Base-by-base conservation (phyloP, 1,140 invertebrate species). In the Lepeophtheirus salmonis region DNA sequence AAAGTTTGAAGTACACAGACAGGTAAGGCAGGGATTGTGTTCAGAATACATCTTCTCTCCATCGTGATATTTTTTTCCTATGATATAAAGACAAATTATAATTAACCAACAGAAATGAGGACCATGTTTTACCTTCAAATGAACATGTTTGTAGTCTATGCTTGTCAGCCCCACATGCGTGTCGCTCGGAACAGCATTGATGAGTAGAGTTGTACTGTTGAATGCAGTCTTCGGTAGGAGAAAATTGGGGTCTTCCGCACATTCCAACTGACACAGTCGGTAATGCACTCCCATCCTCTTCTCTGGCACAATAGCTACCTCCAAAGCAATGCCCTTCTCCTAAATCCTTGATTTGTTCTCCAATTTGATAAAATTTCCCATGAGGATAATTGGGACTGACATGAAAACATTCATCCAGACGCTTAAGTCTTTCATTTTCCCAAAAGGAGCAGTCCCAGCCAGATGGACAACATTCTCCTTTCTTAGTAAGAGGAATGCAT, bases 391-490 rank as follows among this genome's bases (percentile, higher is more conserved):
- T 25, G 23, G 22, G 17, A 48, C 25, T 57, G 3, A 25, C 22
- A 6, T 18, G 17, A 23, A 57, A 57, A 23, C 55, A 57, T 41
- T 57, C 55, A 21, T 57, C 55, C 26, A 17, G 21, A 23, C 55
- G 21, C 30, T 26, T 25, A 17, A 57, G 13, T n/a, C 55, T 2
- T 21, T 16, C n/a, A 17, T 61, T 26, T 16, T 52, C 51, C 59
- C 59, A 61, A 16, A 25, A 21, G 21, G 59, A 54, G 21, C 59
- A 61, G 25, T 61, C 59, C 59, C 59, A 61, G 50, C 16, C 14
- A 16, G 59, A 61, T 13, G 59, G 59, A 55, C 59, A 61, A 25
- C 59, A 61, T 55, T 61, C 59, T 52, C 59, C 59, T 17, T 48
- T 1, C 14, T 61, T 61, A 23, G 50, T 57, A 18, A 55, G 16